Conservation (phyloP, 1,140 invertebrate species). For the Rhagoletis zephyria region DNA sequence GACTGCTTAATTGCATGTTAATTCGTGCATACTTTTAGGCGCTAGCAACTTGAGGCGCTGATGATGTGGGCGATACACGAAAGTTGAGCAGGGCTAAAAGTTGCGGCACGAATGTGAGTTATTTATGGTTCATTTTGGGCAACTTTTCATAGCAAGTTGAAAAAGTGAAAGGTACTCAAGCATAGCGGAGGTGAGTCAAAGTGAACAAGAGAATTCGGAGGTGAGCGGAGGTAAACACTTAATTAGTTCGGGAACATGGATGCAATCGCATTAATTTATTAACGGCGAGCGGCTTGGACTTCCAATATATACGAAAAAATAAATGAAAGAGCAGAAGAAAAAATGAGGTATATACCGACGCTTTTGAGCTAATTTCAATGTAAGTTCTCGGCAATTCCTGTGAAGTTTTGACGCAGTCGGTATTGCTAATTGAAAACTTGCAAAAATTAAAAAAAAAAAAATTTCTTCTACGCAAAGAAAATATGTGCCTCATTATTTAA, state of each 20-base stretch:
- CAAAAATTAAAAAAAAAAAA: too few relatives aligned
- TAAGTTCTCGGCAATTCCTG: too few relatives aligned
- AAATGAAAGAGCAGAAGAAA: background rate
- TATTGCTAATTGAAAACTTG: too few relatives aligned
- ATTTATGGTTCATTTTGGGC: background rate
- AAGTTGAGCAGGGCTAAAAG: background rate
- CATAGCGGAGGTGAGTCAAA: background rate
- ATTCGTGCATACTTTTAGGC: constrained; percentile 14
- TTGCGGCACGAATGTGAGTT: background rate
- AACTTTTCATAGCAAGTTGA: background rate
- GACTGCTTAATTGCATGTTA: constrained; percentile 13
- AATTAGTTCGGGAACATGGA: background rate
- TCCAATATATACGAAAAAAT: background rate
- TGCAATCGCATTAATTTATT: background rate
- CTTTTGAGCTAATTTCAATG: background rate
- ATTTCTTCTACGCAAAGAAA: too few relatives aligned
- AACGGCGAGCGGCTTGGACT: background rate
- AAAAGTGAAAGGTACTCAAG: background rate
- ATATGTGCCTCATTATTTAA: too few relatives aligned
- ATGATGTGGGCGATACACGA: background rate
- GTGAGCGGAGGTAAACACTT: background rate
- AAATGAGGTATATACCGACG: too few relatives aligned
- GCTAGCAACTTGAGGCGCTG: background rate
- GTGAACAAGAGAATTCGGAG: background rate
- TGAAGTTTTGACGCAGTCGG: too few relatives aligned